phyloP scores from a whole-genome alignment of 2,113 vertebrate genomes.

The Caretta caretta region DNA sequence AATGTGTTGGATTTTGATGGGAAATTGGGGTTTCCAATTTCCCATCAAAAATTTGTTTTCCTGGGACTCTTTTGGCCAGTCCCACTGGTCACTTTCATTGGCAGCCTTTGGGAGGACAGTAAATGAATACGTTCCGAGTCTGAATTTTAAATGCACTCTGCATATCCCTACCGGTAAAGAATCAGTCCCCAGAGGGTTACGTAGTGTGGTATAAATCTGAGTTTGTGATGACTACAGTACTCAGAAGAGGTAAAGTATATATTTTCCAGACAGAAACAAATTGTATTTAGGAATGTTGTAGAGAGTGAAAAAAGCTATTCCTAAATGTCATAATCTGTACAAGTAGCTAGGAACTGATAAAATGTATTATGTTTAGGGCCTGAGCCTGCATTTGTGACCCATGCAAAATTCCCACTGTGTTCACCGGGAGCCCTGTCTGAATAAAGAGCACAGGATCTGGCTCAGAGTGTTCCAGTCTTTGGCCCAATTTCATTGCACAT shows the following conservation, averaged over 20 bases:
- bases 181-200: neutral
- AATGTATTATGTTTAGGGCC: neutral
- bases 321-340: neutral
- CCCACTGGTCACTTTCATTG: neutral
- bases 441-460: neutral
- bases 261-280: neutral
- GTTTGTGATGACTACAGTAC: neutral
- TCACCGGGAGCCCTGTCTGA: neutral
- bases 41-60: neutral
- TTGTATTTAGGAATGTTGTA: neutral
- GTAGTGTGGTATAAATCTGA: neutral
- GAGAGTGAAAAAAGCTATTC: neutral
- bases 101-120: neutral
- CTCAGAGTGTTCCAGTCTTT: neutral
- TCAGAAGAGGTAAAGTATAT: neutral
- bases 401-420: neutral
- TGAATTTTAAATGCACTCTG: neutral
- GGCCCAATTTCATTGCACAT: neutral
- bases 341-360: neutral
- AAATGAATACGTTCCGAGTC: fast-evolving
- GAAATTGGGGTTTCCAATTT: neutral
- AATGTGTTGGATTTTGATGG: neutral
- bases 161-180: neutral
- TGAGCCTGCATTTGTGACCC: neutral
- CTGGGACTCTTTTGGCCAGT: neutral